Conservation (phyloP, 2,888 invertebrate genomes). For the Phragmatobia fuliginosa region DNA sequence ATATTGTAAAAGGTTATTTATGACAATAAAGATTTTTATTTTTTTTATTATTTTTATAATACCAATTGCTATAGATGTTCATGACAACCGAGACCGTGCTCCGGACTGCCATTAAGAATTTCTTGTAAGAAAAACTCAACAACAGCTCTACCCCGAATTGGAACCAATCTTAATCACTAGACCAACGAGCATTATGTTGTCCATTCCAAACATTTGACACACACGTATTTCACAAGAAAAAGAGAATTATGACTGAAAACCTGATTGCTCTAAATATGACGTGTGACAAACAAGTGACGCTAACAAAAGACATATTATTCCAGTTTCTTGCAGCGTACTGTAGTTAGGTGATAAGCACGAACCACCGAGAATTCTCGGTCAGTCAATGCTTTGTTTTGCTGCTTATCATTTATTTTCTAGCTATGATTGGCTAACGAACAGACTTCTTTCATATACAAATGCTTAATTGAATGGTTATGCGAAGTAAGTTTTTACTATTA, state of each 20-base stretch:
- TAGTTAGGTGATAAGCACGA: conserved; percentile 38
- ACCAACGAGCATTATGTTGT: too few species aligned
- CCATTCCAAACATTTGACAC: too few species aligned
- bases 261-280: neutral
- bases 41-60: too few species aligned
- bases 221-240: neutral
- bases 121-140: too few species aligned
- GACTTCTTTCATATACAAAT: neutral
- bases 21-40: too few species aligned
- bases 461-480: neutral
- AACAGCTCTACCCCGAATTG: too few species aligned
- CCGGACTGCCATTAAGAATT: too few species aligned
- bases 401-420: conserved; percentile 21
- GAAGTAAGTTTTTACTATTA: neutral
- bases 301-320: neutral
- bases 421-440: conserved; percentile 13
- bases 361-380: conserved; percentile 31
- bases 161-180: too few species aligned
- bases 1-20: too few species aligned
- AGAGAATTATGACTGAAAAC: neutral
- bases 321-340: conserved; percentile 16
- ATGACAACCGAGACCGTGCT: too few species aligned
- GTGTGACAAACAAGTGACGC: neutral
- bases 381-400: conserved; percentile 27
- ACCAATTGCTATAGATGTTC: too few species aligned